phyloP scores from a whole-genome alignment of 1,140 invertebrate species.

The Pseudomyrmex gracilis region DNA sequence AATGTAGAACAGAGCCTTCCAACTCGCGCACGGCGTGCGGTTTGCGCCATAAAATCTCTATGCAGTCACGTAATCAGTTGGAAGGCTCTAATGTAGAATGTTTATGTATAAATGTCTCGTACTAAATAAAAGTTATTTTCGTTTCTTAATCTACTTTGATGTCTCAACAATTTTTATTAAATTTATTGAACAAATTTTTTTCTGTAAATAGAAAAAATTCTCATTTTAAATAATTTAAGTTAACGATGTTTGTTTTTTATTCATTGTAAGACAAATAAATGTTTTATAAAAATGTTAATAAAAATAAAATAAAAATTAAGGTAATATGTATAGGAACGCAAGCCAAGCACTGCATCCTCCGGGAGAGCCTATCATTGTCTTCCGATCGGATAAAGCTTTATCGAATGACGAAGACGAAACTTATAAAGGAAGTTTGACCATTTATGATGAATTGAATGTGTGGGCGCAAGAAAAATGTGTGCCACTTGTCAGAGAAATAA shows the following conservation, averaged over 20 bases:
- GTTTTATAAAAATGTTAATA: no score
- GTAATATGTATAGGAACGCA: slow-evolving; percentile 81
- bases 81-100: background rate
- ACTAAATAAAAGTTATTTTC: background rate
- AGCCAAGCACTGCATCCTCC: slow-evolving; percentile 93
- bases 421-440: slow-evolving; percentile 89
- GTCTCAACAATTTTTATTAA: no score
- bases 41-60: no score
- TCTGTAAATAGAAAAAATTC: no score
- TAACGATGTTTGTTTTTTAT: no score
- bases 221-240: no score
- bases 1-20: no score
- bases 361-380: slow-evolving; percentile 91
- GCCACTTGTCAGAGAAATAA: slow-evolving; percentile 96
- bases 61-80: no score
- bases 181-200: no score
- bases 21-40: no score
- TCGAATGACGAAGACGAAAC: slow-evolving; percentile 94
- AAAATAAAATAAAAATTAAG: background rate
- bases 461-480: slow-evolving; percentile 97
- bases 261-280: no score
- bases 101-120: background rate
- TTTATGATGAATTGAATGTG: slow-evolving; percentile 92
- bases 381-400: slow-evolving; percentile 91
- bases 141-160: no score